Conservation (phyloP, 2,113 vertebrate species). For the Mobula birostris region DNA sequence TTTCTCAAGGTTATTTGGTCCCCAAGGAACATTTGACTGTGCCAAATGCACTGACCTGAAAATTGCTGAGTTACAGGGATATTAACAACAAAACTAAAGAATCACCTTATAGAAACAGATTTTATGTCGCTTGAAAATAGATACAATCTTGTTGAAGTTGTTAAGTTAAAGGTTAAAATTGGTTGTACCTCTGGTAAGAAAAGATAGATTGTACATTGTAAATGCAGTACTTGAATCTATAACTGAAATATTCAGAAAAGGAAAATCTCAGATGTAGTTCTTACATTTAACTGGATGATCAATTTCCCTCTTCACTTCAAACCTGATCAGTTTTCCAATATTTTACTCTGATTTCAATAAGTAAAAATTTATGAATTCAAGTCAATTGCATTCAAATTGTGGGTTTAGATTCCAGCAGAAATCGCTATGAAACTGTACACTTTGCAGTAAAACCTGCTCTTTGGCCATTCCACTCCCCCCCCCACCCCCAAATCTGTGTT, state of each 20-base stretch:
- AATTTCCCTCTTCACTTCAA: background rate
- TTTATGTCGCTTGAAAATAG: too few relatives aligned
- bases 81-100: background rate
- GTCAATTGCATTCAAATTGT: background rate
- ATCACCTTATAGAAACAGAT: background rate
- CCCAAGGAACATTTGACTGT: background rate
- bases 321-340: background rate
- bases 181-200: background rate
- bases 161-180: background rate
- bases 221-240: background rate
- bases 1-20: background rate
- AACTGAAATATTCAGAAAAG: background rate
- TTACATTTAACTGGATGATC: background rate
- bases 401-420: background rate
- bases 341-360: background rate
- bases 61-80: background rate
- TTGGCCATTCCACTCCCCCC: background rate
- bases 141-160: too few relatives aligned
- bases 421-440: background rate
- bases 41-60: too few relatives aligned
- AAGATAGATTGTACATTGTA: background rate
- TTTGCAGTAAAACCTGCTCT: background rate
- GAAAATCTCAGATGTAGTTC: background rate
- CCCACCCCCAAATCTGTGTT: background rate
- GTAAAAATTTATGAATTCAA: background rate